Evolutionary conservation across 2,888 invertebrate species (phyloP).

Genomic region (Abrostola triplasia): DNA sequence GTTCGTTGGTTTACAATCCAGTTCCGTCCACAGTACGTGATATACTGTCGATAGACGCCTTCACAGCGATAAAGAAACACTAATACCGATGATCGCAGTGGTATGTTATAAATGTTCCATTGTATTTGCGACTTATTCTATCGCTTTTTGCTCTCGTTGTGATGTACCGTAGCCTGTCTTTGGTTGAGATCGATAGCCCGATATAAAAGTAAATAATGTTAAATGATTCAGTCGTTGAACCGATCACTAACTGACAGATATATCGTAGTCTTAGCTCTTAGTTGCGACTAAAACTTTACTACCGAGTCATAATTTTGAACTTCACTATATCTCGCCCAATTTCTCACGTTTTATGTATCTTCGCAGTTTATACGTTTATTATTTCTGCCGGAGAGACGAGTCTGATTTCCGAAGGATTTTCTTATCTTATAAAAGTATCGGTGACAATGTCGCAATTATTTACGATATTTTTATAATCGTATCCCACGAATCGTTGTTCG

Average conservation of each 20-base stretch:
- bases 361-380: constrained; percentile 38
- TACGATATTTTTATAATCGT: constrained; percentile 53
- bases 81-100: constrained; percentile 37
- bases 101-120: constrained; percentile 57
- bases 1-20: constrained; percentile 37
- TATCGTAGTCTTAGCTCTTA: constrained; percentile 9
- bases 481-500: constrained; percentile 52
- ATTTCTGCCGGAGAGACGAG: constrained; percentile 19
- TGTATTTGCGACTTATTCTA: constrained; percentile 52
- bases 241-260: constrained; percentile 24
- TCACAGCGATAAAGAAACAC: constrained; percentile 33
- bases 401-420: constrained; percentile 27
- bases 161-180: constrained; percentile 53
- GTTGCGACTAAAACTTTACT: constrained; percentile 42
- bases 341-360: constrained; percentile 44
- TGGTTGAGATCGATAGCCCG: constrained; percentile 39
- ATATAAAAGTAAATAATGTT: constrained; percentile 26
- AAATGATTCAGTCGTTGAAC: constrained; percentile 22
- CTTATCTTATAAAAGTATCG: constrained; percentile 39
- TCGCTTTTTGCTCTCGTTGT: constrained; percentile 46
- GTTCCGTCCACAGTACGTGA: constrained; percentile 37
- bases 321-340: constrained; percentile 49
- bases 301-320: constrained; percentile 48
- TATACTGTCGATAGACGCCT: constrained; percentile 34
- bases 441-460: constrained; percentile 45